A percentile compares a stretch with the other conserved stretches of the same genome.
phyloP scores from a whole-genome alignment of 2,797 vertebrate genomes.

The Mallotus villosus region DNA sequence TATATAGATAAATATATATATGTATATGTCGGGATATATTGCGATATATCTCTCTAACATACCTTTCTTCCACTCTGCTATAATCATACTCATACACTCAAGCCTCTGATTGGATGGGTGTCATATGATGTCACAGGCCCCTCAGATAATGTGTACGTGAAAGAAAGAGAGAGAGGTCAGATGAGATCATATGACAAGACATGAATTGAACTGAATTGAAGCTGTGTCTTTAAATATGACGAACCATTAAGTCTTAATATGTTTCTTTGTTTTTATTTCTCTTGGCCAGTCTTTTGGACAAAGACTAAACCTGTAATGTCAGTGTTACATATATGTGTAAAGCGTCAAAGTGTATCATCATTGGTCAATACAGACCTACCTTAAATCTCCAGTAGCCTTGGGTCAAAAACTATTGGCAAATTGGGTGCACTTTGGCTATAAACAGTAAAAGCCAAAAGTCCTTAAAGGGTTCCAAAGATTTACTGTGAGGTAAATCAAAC shows the following conservation, averaged over 20 bases:
- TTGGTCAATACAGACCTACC: not conserved
- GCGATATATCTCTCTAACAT: slow-evolving; percentile 20
- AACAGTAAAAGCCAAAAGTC: not conserved
- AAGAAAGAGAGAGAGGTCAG: not conserved
- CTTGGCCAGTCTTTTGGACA: slow-evolving; percentile 11
- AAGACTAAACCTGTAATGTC: slow-evolving; percentile 24
- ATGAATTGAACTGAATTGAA: not conserved
- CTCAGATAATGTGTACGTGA: slow-evolving; percentile 6
- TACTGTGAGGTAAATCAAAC: not conserved
- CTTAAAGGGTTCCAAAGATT: too few species aligned
- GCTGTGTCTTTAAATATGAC: not conserved
- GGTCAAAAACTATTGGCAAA: not conserved
- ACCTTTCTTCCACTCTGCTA: slow-evolving; percentile 41
- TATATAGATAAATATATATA: too few species aligned
- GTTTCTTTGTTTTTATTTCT: slow-evolving; percentile 17
- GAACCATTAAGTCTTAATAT: slow-evolving; percentile 8
- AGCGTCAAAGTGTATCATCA: slow-evolving; percentile 2
- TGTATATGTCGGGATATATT: slow-evolving; percentile 2
- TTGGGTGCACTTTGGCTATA: not conserved
- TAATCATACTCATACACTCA: slow-evolving; percentile 27
- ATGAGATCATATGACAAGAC: not conserved
- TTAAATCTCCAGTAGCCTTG: not conserved
- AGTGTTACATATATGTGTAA: slow-evolving; percentile 25
- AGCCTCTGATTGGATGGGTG: slow-evolving; percentile 35
- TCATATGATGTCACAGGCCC: slow-evolving; percentile 1